These are phyloP conservation scores for Cervus canadensis DNA, from an alignment of 2,113 vertebrate genomes.

Conservation along the genomic window DNA sequence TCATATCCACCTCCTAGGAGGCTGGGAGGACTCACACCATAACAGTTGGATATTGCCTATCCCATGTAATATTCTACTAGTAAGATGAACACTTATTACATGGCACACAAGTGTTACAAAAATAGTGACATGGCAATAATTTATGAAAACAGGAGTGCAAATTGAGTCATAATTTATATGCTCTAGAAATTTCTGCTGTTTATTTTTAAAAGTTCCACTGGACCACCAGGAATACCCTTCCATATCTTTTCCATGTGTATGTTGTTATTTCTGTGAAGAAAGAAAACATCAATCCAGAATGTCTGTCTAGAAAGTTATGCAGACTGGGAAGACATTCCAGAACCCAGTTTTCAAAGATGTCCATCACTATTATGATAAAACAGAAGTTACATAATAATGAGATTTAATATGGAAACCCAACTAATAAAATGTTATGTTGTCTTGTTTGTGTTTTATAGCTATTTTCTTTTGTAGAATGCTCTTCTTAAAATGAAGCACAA, in stretches of 20 bases:
- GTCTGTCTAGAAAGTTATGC: background rate
- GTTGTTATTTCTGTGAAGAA: background rate
- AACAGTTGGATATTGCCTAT: background rate
- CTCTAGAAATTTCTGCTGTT: conserved; percentile 17
- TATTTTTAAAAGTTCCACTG: background rate
- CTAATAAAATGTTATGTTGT: background rate
- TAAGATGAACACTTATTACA: background rate
- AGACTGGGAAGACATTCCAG: background rate
- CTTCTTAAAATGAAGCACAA: background rate
- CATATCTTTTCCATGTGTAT: background rate
- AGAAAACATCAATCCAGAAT: background rate
- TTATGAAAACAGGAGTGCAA: background rate
- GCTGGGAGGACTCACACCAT: no score
- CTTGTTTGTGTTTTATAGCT: background rate
- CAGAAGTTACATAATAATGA: background rate
- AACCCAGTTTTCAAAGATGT: background rate
- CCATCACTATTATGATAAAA: background rate
- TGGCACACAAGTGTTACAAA: background rate
- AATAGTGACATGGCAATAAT: background rate
- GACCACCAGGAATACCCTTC: background rate
- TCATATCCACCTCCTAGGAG: background rate
- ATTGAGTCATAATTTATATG: conserved; percentile 32
- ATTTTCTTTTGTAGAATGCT: background rate
- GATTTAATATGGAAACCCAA: background rate
- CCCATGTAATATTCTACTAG: background rate